A percentile compares a stretch with the other conserved stretches of the same genome.
phyloP scores from a whole-genome alignment of 2,113 vertebrate species.

The Zeus faber region DNA sequence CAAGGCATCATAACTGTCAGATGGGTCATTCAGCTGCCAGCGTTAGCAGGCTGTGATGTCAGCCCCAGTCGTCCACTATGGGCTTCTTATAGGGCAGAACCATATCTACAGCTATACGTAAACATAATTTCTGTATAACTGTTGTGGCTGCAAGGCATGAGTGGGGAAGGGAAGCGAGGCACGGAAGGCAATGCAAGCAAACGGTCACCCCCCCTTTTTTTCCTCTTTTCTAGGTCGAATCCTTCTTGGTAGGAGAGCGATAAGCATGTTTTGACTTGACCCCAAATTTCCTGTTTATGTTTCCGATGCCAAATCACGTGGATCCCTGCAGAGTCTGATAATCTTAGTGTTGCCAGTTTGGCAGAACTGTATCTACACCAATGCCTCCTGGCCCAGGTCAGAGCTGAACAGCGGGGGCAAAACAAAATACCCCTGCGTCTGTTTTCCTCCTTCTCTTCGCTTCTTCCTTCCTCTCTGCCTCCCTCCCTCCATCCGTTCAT shows the following conservation, averaged over 20 bases:
- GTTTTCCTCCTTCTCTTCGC: constrained; percentile 19
- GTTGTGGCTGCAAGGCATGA: constrained; percentile 28
- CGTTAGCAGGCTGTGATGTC: constrained; percentile 24
- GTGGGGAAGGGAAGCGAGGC: constrained; percentile 18
- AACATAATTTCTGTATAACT: background rate
- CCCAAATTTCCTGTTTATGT: constrained; percentile 62
- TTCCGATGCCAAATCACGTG: constrained; percentile 60
- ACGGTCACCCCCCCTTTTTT: background rate
- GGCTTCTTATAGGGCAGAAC: constrained; percentile 31
- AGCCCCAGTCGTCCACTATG: constrained; percentile 9
- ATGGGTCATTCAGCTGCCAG: constrained; percentile 27
- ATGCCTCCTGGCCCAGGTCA: constrained; percentile 45
- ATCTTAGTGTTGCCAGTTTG: constrained; percentile 58
- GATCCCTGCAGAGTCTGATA: constrained; percentile 58
- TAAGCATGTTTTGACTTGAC: constrained; percentile 65
- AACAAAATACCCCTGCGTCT: constrained; percentile 40
- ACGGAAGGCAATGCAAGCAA: constrained; percentile 21
- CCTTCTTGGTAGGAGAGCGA: constrained; percentile 61
- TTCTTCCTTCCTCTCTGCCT: constrained; percentile 16
- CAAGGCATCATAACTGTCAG: constrained; percentile 33
- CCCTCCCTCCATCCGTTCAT: constrained; percentile 15
- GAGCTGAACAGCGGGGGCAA: constrained; percentile 36
- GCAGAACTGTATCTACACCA: constrained; percentile 35
- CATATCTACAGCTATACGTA: constrained; percentile 28
- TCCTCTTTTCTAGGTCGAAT: constrained; percentile 53